Conservation (phyloP, 2,113 vertebrate species). For the Butorides virescens region DNA sequence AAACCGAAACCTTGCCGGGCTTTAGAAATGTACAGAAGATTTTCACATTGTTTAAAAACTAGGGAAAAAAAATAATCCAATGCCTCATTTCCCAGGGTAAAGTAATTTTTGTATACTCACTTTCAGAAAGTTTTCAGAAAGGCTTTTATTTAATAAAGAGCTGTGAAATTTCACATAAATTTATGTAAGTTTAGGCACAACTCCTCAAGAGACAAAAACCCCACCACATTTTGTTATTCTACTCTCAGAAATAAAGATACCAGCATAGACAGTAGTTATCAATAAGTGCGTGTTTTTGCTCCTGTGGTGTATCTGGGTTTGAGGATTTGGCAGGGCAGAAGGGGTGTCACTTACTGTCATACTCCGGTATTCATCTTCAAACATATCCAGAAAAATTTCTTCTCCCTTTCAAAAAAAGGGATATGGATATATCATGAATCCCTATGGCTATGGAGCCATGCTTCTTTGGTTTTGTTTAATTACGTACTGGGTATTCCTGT, state of each 20-base stretch:
- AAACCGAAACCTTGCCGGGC: not conserved
- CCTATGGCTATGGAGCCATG: not conserved
- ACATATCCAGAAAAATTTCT: conserved; percentile 99
- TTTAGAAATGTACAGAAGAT: not conserved
- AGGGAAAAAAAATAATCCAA: not conserved
- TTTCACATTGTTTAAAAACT: not conserved
- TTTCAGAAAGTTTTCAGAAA: not conserved
- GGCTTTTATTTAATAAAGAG: not conserved
- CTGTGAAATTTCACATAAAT: not conserved
- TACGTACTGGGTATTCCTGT: not conserved
- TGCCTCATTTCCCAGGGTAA: not conserved
- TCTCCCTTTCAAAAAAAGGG: conserved; percentile 82
- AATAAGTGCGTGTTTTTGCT: not conserved
- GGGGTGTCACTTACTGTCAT: conserved; percentile 86
- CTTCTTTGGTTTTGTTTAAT: not conserved
- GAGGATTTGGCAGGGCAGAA: not conserved
- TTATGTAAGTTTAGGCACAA: not conserved
- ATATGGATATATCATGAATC: not conserved
- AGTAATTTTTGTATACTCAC: not conserved
- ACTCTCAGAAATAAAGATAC: not conserved
- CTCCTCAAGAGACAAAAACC: not conserved
- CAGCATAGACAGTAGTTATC: not conserved
- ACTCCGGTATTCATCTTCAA: conserved; percentile 97
- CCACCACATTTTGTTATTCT: not conserved
- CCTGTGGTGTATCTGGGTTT: not conserved